Base-by-base conservation (phyloP, 2,888 invertebrate genomes). In the Ctenicera cuprea region DNA sequence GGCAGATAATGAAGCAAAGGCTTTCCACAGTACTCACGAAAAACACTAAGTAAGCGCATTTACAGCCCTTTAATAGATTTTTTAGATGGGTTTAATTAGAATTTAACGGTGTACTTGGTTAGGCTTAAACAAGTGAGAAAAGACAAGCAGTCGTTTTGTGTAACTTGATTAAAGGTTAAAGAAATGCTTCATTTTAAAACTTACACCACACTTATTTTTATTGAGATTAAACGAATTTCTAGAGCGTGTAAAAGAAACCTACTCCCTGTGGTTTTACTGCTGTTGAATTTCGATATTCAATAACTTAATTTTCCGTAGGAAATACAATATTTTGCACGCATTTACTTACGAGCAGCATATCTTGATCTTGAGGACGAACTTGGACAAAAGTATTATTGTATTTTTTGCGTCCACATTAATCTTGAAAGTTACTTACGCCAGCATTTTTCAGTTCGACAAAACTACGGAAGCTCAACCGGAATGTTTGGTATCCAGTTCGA, bases 1-100 rank as follows among this genome's bases (percentile, higher is more conserved):
- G 14, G 3, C 18, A 63, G 30, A 63, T 26, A 63, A 16, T 48
- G 48, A 48, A 62, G 41, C 9, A 62, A 62, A 62, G 22, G n/a
- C 30, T 64, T 64, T 18, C 22, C 18, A 4, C 5, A 18, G 18
- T 18, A 37, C 64, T 48, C 33, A 64, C 30, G 37, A 18, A 64
- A 64, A 43, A n/a, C 43, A 43, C 20, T 64, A 48, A 20, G 30
- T 20, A 64, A 64, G 37, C 45, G 50, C 50, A 48, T 64, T 50
- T 64, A 48, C 37, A 37, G 14, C 45, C 37, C 64, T 48, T 33
- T 64, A 64, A 64, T 64, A 64, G 64, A 64, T 64, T 64, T 64
- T 64, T 64, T 64, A 50, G 64, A 50, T 20, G 48, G 20, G 33
- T 64, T 64, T 64, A 64, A 64, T 64, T 64, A 64, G 64, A 64